A percentile compares a stretch with the other conserved stretches of the same genome.
Conservation (phyloP, 2,888 invertebrate genomes). For the Amaurobius ferox region DNA sequence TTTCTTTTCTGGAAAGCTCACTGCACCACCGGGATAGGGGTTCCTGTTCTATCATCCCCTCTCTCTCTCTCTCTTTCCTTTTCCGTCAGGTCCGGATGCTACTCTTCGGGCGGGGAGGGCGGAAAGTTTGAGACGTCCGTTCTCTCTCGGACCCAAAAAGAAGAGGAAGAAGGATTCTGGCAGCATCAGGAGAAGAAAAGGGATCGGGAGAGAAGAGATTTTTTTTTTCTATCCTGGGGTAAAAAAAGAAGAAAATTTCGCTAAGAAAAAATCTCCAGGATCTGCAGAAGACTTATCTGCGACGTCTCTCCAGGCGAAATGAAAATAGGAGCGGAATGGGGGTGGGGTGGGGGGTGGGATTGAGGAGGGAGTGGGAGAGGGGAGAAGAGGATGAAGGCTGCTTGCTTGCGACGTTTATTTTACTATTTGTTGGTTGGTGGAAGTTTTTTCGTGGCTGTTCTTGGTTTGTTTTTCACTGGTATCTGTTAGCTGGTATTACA, state of each 20-base stretch:
- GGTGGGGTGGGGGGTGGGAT: slow-evolving; percentile 8
- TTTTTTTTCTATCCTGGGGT: slow-evolving; percentile 25
- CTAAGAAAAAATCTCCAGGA: slow-evolving; percentile 20
- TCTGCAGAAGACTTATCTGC: slow-evolving; percentile 56
- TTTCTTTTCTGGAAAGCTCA: neutral
- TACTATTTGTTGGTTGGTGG: slow-evolving; percentile 28
- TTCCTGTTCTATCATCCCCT: slow-evolving; percentile 17
- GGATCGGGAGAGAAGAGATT: slow-evolving; percentile 31
- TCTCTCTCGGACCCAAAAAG: slow-evolving; percentile 39
- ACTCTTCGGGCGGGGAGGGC: slow-evolving; percentile 28
- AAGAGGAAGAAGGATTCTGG: slow-evolving; percentile 25
- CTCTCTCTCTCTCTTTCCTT: slow-evolving; percentile 30
- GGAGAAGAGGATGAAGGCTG: slow-evolving; percentile 8
- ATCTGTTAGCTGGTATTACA: slow-evolving; percentile 3
- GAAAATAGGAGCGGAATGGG: slow-evolving; percentile 70
- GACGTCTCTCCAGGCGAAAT: slow-evolving; percentile 67
- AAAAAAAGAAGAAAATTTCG: slow-evolving; percentile 11
- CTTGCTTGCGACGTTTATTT: slow-evolving; percentile 41
- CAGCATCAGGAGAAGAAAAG: slow-evolving; percentile 46
- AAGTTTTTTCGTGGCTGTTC: slow-evolving; percentile 22
- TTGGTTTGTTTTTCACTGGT: neutral
- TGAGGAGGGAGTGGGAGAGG: slow-evolving; percentile 5
- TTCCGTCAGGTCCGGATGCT: slow-evolving; percentile 65
- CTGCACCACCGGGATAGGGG: slow-evolving; percentile 1
- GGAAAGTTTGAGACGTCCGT: slow-evolving; percentile 59